These are phyloP conservation scores for Lutjanus campechanus DNA, from an alignment of 2,797 vertebrate species.

Conservation along the genomic window DNA sequence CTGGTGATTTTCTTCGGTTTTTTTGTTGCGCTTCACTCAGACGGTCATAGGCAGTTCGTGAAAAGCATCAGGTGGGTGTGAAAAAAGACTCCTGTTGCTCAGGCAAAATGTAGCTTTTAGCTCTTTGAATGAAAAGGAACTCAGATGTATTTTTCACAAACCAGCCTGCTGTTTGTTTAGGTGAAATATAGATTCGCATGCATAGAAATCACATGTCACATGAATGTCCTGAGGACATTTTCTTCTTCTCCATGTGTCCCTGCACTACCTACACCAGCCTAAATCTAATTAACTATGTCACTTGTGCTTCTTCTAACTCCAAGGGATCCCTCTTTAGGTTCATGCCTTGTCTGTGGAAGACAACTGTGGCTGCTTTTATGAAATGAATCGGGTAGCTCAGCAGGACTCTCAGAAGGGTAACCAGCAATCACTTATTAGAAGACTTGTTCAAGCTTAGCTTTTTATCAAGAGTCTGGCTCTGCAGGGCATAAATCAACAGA, in stretches of 20 bases:
- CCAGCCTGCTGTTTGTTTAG: background rate
- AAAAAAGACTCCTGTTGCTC: conserved; percentile 22
- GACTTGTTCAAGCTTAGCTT: background rate
- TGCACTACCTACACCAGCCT: background rate
- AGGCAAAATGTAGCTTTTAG: background rate
- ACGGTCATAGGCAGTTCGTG: background rate
- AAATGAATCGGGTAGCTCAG: conserved; percentile 1
- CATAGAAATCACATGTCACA: background rate
- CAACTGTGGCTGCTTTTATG: background rate
- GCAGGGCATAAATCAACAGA: conserved; percentile 6
- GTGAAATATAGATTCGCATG: background rate
- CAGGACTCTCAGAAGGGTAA: conserved; percentile 1
- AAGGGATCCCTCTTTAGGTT: background rate
- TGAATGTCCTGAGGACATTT: background rate
- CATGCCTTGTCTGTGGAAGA: background rate
- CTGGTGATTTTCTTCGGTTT: conserved; percentile 11
- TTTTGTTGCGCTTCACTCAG: conserved; percentile 1
- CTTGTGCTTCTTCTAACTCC: background rate
- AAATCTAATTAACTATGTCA: background rate
- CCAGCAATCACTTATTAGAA: background rate
- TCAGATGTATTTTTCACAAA: conserved; percentile 8
- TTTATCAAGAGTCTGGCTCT: conserved; percentile 4
- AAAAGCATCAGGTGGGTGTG: conserved; percentile 16
- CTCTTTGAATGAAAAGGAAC: conserved; percentile 5
- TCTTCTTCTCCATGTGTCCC: background rate